Evolutionary conservation across 2,113 vertebrate species (phyloP).

Genomic region (Callithrix jacchus): DNA sequence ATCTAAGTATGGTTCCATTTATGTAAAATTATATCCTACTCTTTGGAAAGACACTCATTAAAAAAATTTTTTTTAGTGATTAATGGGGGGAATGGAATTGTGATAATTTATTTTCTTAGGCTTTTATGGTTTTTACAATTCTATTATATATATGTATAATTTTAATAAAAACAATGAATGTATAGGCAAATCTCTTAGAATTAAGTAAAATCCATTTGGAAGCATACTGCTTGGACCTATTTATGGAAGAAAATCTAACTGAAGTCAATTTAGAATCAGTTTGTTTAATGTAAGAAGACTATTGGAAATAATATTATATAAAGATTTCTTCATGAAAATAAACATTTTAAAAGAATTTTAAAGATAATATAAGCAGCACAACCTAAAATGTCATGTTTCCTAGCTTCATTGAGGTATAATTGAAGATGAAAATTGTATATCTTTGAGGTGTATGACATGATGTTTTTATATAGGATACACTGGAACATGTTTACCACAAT

Average conservation of each 20-base stretch:
- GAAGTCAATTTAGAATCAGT: not conserved
- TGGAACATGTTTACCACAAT: not conserved
- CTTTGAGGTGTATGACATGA: no score
- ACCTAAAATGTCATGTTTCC: not conserved
- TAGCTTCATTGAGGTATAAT: not conserved
- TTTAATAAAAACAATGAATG: constrained; percentile 46
- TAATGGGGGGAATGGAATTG: not conserved
- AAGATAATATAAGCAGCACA: not conserved
- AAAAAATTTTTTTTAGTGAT: not conserved
- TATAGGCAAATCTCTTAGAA: constrained; percentile 5
- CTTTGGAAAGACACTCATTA: not conserved
- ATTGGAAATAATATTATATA: not conserved
- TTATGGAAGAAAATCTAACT: not conserved
- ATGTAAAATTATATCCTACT: constrained; percentile 27
- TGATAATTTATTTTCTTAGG: not conserved
- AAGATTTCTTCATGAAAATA: constrained; percentile 17
- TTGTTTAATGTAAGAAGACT: constrained; percentile 6
- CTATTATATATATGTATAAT: not conserved
- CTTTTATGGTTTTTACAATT: constrained; percentile 30
- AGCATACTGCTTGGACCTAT: not conserved
- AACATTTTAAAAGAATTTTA: not conserved
- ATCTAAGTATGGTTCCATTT: not conserved
- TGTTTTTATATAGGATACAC: not conserved
- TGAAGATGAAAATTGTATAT: not conserved
- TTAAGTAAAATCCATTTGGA: constrained; percentile 19